Base-by-base conservation (phyloP, 1,140 invertebrate genomes). In the Mya arenaria region DNA sequence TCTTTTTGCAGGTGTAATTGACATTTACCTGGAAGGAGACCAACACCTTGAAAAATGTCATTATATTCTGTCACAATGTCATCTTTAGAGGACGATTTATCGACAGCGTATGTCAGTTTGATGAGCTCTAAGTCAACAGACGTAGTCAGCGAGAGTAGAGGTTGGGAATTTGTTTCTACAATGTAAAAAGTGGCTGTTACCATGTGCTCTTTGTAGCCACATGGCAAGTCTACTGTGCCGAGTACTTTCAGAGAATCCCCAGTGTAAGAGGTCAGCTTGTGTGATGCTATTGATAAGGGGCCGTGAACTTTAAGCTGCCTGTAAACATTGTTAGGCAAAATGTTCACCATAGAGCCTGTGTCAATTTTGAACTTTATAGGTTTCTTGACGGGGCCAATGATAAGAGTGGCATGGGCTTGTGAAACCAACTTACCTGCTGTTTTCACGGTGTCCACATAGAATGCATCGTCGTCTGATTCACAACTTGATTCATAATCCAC, bases 1-100 rank as follows among this genome's bases (percentile, higher is more conserved):
- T 75, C 44, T 19, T 48, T 41, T 37, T 84, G 73, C 30, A 88
- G 19, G 62, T 88, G 30, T 58, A 91, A 80, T 34, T 86, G 68
- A 75, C 86, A 25, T 55, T 74, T 36, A 6, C 79, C 79, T 10
- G 37, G 48, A 13, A 74, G 63, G 25, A 32, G 6, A 15, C 79
- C 69, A 17, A 66, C 56, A 17, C 78, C 65, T 58, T 81, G 34
- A 71, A 72, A 81, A 23, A 32, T 10, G 23, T 72, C 65, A 32
- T 55, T 52, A 58, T 56, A 72, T 60, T 78, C 39, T 19, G 34
- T n/a, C 23, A 36, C 23, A 15, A 93, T 89, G 13, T 87, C n/a
- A n/a, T n/a, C n/a, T n/a, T n/a, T n/a, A n/a, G n/a, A n/a, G n/a
- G n/a, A n/a, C n/a, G n/a, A n/a, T n/a, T 19, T 13, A 39, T 68